Percentiles rank a stretch among this genome's conserved stretches.
Conservation (phyloP, 1,140 invertebrate genomes). For the Meteorus sp. region DNA sequence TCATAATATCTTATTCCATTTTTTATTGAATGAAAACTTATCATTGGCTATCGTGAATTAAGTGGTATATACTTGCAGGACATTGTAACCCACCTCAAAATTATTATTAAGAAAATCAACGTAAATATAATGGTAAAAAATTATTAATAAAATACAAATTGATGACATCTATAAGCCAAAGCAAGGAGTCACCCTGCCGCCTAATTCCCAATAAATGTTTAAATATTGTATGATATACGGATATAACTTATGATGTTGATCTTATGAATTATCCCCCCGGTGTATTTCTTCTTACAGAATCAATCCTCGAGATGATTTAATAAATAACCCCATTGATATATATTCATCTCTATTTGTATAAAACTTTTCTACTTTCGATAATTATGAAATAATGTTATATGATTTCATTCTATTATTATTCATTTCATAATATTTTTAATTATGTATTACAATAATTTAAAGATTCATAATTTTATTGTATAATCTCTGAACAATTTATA, state of each 20-base stretch:
- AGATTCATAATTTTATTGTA: slow-evolving; percentile 34
- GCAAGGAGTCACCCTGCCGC: slow-evolving; percentile 35
- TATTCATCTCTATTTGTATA: slow-evolving; percentile 26
- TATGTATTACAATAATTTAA: slow-evolving; percentile 36
- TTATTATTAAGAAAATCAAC: no score
- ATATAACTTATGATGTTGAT: neutral
- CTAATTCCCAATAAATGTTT: neutral
- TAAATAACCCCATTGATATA: slow-evolving; percentile 17
- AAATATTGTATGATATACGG: slow-evolving; percentile 13
- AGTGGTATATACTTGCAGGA: neutral
- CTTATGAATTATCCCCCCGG: neutral
- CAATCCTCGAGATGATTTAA: slow-evolving; percentile 5
- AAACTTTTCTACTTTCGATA: slow-evolving; percentile 30
- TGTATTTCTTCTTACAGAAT: neutral
- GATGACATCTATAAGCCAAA: slow-evolving; percentile 46
- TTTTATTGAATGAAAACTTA: neutral
- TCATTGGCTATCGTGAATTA: neutral
- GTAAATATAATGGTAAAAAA: no score
- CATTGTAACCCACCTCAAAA: no score
- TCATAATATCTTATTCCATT: no score
- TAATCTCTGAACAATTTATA: slow-evolving; percentile 23
- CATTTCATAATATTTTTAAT: no score
- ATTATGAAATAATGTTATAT: slow-evolving; percentile 11
- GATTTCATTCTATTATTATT: no score
- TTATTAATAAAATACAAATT: neutral